Evolutionary conservation across 2,797 vertebrate species (phyloP), one percentile per base, ranked within the genome.

Genomic region (Coregonus sp.): DNA sequence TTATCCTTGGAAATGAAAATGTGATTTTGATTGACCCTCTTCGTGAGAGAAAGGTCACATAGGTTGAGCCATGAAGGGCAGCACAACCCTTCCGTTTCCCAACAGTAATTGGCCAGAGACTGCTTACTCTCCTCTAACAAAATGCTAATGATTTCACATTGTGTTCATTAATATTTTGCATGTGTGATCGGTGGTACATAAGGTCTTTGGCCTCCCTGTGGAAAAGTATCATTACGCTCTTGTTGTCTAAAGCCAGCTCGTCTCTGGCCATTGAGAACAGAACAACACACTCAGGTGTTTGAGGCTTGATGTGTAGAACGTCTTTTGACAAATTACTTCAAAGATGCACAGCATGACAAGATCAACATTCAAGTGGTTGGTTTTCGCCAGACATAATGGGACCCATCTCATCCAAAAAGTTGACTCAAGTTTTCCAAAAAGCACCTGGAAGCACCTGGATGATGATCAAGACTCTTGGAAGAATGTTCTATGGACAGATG

Each of bases 41-140:
- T 14, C 0, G 18, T 37, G 69, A 40, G n/a, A 70, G 40, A 20
- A 11, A 51, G n/a, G 20, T 70, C 40, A 47, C 20, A 73, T 35
- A 40, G 35, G 33, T 33, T 15, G 18, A 9, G 31, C 54, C 54
- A 63, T 5, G 9, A 61, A 61, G 70, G 25, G 20, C 70, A 69
- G 67, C 4, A 1, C 14, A 2, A 35, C 20, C 75, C 74, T 77
- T 81, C 75, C 56, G 52, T 76, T 78, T 82, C 81, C 69, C 59
- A 25, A 11, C 3, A 61, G 7, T 61, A 61, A 61, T 61, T 61
- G 20, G 59, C 20, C 18, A 63, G 59, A 3, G 20, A 63, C 11
- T 25, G 20, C 67, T 35, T 69, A 16, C 16, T 69, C 16, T 1
- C 35, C 6, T 69, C 33, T 69, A 35, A 69, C 67, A n/a, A 69